Conservation (phyloP, 2,113 vertebrate genomes). For the Xiphophorus hellerii region DNA sequence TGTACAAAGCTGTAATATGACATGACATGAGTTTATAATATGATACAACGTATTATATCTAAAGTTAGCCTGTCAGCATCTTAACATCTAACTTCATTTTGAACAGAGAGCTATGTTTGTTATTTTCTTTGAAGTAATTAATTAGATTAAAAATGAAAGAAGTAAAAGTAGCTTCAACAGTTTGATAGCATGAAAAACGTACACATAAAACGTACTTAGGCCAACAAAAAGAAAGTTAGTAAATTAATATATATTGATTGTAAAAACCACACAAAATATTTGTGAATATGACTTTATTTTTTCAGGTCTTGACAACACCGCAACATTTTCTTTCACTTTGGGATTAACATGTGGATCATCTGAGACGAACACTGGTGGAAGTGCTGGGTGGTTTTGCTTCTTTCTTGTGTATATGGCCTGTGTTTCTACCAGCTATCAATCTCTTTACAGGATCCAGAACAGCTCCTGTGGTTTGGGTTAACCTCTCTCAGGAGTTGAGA, state of each 20-base stretch:
- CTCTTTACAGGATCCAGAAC: background rate
- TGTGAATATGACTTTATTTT: background rate
- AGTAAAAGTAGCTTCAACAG: no score
- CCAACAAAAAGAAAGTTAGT: no score
- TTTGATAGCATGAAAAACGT: background rate
- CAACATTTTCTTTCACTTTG: background rate
- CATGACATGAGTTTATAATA: no score
- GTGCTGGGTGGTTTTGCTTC: background rate
- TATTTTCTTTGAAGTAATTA: no score
- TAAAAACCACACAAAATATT: background rate
- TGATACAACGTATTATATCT: no score
- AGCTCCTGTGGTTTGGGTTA: background rate
- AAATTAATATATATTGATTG: background rate
- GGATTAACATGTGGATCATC: background rate
- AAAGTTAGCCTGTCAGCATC: no score
- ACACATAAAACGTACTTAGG: background rate
- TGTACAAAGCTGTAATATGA: no score
- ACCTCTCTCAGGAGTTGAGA: background rate
- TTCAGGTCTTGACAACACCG: background rate
- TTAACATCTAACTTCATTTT: no score
- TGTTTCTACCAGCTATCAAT: background rate
- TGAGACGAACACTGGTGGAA: background rate
- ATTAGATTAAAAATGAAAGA: no score
- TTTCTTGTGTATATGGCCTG: background rate
- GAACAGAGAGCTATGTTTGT: no score